Conservation (phyloP, 2,113 vertebrate species). For the Cricetomys ansorgei region DNA sequence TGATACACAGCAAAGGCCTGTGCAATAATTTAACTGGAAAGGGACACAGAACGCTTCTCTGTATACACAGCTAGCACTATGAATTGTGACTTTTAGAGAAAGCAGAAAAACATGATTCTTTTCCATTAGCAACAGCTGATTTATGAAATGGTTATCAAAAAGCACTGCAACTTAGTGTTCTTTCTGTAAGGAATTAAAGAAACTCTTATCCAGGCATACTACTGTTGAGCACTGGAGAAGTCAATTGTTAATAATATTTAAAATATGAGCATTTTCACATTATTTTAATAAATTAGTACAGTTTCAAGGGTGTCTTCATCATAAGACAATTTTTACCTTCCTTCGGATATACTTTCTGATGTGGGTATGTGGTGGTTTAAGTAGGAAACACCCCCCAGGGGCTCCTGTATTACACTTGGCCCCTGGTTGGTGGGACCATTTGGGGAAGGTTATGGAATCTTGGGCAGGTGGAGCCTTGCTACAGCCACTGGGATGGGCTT, state of each 20-base stretch:
- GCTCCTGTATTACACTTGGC: background rate
- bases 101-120: background rate
- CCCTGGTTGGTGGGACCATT: background rate
- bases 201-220: background rate
- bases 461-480: too few relatives aligned
- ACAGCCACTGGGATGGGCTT: background rate
- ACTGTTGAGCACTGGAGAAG: background rate
- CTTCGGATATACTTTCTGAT: background rate
- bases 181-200: background rate
- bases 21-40: background rate
- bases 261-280: background rate
- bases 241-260: background rate
- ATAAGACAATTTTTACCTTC: background rate
- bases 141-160: background rate
- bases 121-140: background rate
- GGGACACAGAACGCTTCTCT: background rate
- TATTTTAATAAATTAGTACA: conserved; percentile 7
- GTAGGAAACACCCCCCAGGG: background rate
- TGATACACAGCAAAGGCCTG: background rate
- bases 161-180: background rate
- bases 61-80: background rate
- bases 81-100: background rate
- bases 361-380: background rate
- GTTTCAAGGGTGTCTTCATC: background rate
- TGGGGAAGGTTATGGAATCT: background rate